Evolutionary conservation across 2,113 vertebrate genomes (phyloP).

Genomic region (Carassius gibelio): DNA sequence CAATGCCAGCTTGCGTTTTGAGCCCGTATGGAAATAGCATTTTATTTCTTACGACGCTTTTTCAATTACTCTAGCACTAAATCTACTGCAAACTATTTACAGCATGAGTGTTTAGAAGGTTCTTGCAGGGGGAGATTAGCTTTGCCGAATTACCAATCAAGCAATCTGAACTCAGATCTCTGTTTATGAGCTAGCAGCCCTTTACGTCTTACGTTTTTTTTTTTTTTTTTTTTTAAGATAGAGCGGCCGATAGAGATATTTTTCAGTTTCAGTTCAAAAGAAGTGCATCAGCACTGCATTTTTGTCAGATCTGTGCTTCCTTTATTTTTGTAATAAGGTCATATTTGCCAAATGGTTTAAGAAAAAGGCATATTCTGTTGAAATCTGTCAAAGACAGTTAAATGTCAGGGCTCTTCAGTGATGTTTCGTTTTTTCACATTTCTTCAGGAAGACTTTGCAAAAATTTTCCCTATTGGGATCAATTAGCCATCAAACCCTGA

Average conservation of each 20-base stretch:
- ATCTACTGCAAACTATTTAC: slow-evolving; percentile 41
- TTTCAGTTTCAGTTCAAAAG: slow-evolving; percentile 2
- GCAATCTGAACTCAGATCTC: slow-evolving; percentile 69
- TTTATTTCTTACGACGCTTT: slow-evolving; percentile 30
- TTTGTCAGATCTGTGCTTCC: slow-evolving; percentile 30
- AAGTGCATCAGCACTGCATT: neutral
- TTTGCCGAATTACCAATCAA: slow-evolving; percentile 64
- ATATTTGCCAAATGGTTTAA: slow-evolving; percentile 11
- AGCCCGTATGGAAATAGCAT: slow-evolving; percentile 40
- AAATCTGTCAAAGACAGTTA: slow-evolving; percentile 22
- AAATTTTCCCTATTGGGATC: slow-evolving; percentile 18
- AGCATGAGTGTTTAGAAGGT: slow-evolving; percentile 56
- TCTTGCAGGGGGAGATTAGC: slow-evolving; percentile 61
- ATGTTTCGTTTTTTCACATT: neutral
- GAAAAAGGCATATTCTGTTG: neutral
- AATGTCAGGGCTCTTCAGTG: neutral
- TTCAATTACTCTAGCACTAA: slow-evolving; percentile 1
- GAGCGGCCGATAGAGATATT: slow-evolving; percentile 63
- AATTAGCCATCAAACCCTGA: neutral
- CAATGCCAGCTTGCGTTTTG: slow-evolving; percentile 56
- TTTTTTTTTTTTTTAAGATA: slow-evolving; percentile 58
- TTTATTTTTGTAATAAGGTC: slow-evolving; percentile 12
- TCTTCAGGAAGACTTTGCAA: neutral
- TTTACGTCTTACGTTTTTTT: slow-evolving; percentile 64
- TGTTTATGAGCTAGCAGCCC: slow-evolving; percentile 57